phyloP scores from a whole-genome alignment of 2,888 invertebrate genomes.

The Amiota minor region DNA sequence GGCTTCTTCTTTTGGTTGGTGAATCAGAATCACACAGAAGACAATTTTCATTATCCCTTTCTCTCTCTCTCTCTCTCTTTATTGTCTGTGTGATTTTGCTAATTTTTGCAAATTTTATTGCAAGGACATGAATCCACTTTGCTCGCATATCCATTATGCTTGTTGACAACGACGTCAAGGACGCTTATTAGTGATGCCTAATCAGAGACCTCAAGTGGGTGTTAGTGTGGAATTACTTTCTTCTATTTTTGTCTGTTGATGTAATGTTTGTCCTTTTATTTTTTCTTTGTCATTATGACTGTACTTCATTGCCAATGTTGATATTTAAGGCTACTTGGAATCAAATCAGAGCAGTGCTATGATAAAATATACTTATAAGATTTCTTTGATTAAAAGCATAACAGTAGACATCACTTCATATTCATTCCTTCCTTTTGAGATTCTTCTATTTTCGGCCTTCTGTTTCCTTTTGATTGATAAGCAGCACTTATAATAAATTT shows the following conservation, averaged over 20 bases:
- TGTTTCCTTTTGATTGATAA: constrained; percentile 6
- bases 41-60: neutral
- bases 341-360: neutral
- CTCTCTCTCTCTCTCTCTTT: neutral
- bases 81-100: neutral
- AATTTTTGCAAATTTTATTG: neutral
- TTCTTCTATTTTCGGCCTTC: neutral
- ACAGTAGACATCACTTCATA: neutral
- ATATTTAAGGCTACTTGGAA: constrained; percentile 10
- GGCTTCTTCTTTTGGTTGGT: neutral
- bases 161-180: neutral
- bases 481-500: constrained; percentile 12
- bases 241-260: neutral
- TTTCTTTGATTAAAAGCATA: neutral
- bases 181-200: constrained; percentile 8
- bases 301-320: neutral
- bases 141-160: no score
- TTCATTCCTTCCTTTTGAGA: neutral
- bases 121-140: no score
- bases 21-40: neutral
- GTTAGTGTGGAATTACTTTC: constrained; percentile 27
- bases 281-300: neutral
- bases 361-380: neutral
- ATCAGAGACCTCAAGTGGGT: constrained; percentile 27
- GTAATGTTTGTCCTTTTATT: neutral